Conservation (phyloP, 2,888 invertebrate genomes). For the Pristionchus exspectatus region DNA sequence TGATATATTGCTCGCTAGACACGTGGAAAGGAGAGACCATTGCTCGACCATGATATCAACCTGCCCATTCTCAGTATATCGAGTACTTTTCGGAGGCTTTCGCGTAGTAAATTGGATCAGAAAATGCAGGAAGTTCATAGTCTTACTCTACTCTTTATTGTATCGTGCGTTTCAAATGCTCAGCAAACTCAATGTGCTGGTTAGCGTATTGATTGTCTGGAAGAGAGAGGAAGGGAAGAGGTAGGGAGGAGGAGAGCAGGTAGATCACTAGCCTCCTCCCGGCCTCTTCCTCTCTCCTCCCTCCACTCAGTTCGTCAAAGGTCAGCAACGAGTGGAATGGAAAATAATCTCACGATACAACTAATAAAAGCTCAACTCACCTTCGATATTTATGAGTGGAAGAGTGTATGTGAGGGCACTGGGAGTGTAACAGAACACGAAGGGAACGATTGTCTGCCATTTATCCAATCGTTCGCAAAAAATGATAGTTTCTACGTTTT, state of each 20-base stretch:
- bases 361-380: background rate
- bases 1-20: background rate
- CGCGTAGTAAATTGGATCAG: background rate
- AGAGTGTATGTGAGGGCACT: constrained; percentile 19
- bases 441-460: background rate
- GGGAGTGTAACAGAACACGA: constrained; percentile 32
- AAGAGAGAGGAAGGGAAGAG: too few relatives aligned
- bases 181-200: too few relatives aligned
- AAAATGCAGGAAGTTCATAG: background rate
- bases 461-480: background rate
- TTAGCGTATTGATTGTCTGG: too few relatives aligned
- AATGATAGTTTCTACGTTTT: background rate
- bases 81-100: background rate
- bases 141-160: background rate
- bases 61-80: background rate
- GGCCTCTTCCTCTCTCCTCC: too few relatives aligned
- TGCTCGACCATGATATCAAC: background rate
- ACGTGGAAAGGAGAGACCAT: background rate
- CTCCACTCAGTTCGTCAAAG: too few relatives aligned
- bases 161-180: background rate
- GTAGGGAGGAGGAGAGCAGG: too few relatives aligned
- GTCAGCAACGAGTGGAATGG: too few relatives aligned
- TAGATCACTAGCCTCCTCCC: too few relatives aligned
- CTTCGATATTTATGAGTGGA: background rate
- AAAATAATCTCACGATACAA: too few relatives aligned